phyloP scores from a whole-genome alignment of 2,888 invertebrate genomes.

The Volucella inflata region DNA sequence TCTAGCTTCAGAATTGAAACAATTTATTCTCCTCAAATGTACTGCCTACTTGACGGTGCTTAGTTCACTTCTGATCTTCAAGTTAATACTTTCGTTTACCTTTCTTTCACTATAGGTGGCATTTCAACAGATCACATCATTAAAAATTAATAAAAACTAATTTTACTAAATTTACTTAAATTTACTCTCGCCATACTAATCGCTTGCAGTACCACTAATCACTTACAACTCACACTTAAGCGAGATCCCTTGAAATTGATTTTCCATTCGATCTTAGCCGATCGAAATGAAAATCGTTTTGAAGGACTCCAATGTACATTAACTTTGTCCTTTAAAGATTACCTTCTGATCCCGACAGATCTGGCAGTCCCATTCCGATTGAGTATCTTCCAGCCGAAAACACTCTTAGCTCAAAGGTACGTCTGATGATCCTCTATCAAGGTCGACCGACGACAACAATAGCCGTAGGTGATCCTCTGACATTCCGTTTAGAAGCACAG shows the following conservation, averaged over 20 bases:
- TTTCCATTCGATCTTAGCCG: conserved; percentile 1
- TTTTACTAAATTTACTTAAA: conserved; percentile 37
- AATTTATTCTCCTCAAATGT: too few relatives aligned
- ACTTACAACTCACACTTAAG: conserved; percentile 13
- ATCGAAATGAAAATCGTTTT: conserved; percentile 47
- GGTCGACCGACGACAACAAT: conserved; percentile 96
- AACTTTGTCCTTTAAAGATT: conserved; percentile 81
- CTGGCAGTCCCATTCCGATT: conserved; percentile 95
- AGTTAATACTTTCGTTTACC: too few relatives aligned
- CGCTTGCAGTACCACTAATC: conserved; percentile 56
- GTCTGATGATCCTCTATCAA: conserved; percentile 92
- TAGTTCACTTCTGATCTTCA: too few relatives aligned
- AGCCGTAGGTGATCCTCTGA: conserved; percentile 95
- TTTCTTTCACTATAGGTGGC: not conserved
- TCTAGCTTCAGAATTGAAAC: too few relatives aligned
- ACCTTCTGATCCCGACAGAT: conserved; percentile 87
- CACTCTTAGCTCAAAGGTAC: conserved; percentile 93
- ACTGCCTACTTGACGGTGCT: too few relatives aligned
- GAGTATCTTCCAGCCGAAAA: conserved; percentile 96
- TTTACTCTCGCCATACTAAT: conserved; percentile 43
- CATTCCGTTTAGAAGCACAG: conserved; percentile 94
- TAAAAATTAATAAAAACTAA: conserved; percentile 12
- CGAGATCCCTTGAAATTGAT: conserved; percentile 59
- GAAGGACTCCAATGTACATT: conserved; percentile 52
- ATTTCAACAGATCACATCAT: not conserved